Base-by-base conservation (phyloP, 2,113 vertebrate species). In the Passer domesticus region DNA sequence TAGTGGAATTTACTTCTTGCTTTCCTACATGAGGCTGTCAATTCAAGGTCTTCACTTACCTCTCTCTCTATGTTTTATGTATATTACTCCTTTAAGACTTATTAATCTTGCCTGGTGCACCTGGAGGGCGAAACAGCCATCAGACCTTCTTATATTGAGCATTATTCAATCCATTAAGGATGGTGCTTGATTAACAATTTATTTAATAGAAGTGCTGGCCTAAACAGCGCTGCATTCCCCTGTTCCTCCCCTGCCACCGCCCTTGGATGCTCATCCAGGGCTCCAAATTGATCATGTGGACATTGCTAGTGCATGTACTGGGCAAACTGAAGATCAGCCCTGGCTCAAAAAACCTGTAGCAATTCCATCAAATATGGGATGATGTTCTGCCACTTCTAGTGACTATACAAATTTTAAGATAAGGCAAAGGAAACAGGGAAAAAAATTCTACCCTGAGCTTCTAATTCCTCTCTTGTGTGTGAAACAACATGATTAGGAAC, bases 31-130 rank as follows among this genome's bases (percentile, higher is more conserved):
- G 37, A 1, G 3, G 50, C 59, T 83, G 50, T 83, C 75, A 78
- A 28, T 87, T 90, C 88, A 90, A 89, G 86, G 88, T 93, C 86
- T 92, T 83, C 55, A 50, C 18, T 85, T 69, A 35, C 15, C 37
- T 64, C 50, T 41, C 46, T 49, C 35, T 41, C 43, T 74, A 4
- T 3, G 14, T 80, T 77, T 72, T 62, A 25, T 49, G 24, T 35
- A 49, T 86, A 67, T 90, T 83, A 59, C 18, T 83, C 56, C 87
- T 95, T 86, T 55, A 90, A 89, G 60, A 83, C 0, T 0, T 50
- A 90, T 86, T 88, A 46, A 78, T 89, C 90, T 85, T 85, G 31
- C 53, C 35, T 87, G 14, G 33, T 25, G 39, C 59, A 87, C 22
- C 84, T 73, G 31, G 58, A 95, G 49, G 58, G 66, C 0, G 0